Evolutionary conservation across 2,797 vertebrate genomes (phyloP), one percentile per base, ranked within the genome.

Genomic region (Hirundo rustica): DNA sequence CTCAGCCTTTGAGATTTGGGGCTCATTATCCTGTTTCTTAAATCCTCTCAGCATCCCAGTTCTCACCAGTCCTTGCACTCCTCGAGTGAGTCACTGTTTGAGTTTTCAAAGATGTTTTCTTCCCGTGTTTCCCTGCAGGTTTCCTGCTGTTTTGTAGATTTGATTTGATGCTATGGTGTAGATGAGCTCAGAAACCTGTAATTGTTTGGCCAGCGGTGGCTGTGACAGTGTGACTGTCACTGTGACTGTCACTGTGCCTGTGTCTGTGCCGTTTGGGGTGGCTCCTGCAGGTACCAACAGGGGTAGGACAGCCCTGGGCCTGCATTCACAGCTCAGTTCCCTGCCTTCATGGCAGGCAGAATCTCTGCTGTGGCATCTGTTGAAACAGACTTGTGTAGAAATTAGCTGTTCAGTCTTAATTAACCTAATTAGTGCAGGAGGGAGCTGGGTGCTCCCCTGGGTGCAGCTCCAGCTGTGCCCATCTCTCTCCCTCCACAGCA

Each of bases 311-410:
- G 66, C n/a, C 55, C 57, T 26, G 0, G 1, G 60, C 19, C 44
- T 26, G 80, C 22, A 1, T 6, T 21, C 47, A 3, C 53, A 64
- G 50, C 76, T 75, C 50, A 4, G 2, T 8, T 36, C 65, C 48
- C 65, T 1, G 1, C 1, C 9, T 18, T 62, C 6, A 1, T 0
- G 5, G 34, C 50, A 36, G 45, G 72, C 27, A 22, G 30, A 30
- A 27, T 15, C 34, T 45, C 34, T 38, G 65, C 71, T 1, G 0
- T 9, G 32, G 40, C 76, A 27, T 70, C 54, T 58, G 45, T 23
- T 30, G 51, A 10, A 82, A 23, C 12, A 38, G 36, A 62, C 16
- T 5, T 42, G 20, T 18, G 42, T 17, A 9, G 25, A 50, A 86
- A 78, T 67, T 13, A n/a, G 54, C 5, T 25, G 19, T 19, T 81